phyloP scores from a whole-genome alignment of 2,797 vertebrate species.

The Spinus pinus region DNA sequence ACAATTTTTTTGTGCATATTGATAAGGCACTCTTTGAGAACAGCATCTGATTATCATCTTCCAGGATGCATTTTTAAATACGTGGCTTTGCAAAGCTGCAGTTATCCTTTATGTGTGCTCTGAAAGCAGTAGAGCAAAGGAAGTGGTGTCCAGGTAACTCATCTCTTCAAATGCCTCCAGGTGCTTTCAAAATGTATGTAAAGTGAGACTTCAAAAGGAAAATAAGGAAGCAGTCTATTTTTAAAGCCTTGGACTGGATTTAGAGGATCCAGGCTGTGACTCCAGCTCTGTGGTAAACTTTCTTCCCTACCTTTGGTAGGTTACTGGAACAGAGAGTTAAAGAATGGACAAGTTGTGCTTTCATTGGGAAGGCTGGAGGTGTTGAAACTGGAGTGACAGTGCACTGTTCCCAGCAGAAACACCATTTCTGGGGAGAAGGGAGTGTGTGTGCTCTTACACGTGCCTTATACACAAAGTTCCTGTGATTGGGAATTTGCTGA shows the following conservation, averaged over 20 bases:
- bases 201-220: background rate
- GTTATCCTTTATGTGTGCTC: background rate
- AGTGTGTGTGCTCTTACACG: rapidly evolving
- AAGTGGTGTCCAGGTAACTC: background rate
- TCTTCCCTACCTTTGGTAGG: background rate
- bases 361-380: background rate
- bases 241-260: background rate
- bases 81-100: background rate
- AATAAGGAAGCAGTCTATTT: background rate
- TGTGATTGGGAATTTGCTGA: background rate
- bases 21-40: background rate
- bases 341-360: background rate
- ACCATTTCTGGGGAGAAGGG: rapidly evolving
- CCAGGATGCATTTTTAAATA: background rate
- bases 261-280: background rate
- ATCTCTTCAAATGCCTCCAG: background rate
- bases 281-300: background rate
- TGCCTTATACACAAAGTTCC: background rate
- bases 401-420: background rate
- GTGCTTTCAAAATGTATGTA: background rate
- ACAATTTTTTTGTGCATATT: background rate
- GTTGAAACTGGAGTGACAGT: background rate
- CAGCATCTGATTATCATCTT: background rate
- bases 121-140: background rate
- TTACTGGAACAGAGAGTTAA: background rate